A percentile compares a stretch with the other conserved stretches of the same genome.
Evolutionary conservation across 2,797 vertebrate species (phyloP).

Genomic region (Gambelia wislizenii): DNA sequence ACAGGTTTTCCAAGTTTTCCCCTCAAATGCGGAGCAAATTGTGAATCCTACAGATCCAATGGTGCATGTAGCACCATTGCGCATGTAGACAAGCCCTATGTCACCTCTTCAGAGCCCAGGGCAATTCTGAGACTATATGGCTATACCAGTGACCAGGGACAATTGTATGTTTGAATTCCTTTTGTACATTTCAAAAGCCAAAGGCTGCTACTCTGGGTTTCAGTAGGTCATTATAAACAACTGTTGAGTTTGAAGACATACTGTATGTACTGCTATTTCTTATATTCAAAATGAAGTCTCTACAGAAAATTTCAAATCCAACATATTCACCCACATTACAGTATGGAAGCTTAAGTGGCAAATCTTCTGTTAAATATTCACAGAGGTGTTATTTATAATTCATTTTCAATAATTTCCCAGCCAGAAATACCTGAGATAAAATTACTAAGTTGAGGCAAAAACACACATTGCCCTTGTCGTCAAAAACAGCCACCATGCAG

Average conservation of each 20-base stretch:
- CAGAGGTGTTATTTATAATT: not conserved
- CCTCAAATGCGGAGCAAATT: too few relatives aligned
- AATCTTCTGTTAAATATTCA: not conserved
- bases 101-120: not conserved
- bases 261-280: not conserved
- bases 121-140: not conserved
- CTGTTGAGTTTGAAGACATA: not conserved
- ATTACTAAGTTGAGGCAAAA: not conserved
- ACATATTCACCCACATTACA: not conserved
- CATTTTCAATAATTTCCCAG: not conserved
- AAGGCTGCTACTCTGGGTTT: not conserved
- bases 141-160: not conserved
- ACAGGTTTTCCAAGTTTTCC: too few relatives aligned
- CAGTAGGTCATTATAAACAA: not conserved
- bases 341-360: not conserved
- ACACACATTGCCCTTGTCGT: not conserved
- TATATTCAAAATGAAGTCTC: not conserved
- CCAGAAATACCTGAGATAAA: not conserved
- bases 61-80: too few relatives aligned
- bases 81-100: too few relatives aligned
- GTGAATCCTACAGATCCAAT: too few relatives aligned
- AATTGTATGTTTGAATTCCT: not conserved
- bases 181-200: not conserved
- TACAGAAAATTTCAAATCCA: not conserved
- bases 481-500: not conserved